Percentiles rank a stretch among this genome's conserved stretches.
phyloP scores from a whole-genome alignment of 23 tunicate genomes.

The Corella eumyota region DNA sequence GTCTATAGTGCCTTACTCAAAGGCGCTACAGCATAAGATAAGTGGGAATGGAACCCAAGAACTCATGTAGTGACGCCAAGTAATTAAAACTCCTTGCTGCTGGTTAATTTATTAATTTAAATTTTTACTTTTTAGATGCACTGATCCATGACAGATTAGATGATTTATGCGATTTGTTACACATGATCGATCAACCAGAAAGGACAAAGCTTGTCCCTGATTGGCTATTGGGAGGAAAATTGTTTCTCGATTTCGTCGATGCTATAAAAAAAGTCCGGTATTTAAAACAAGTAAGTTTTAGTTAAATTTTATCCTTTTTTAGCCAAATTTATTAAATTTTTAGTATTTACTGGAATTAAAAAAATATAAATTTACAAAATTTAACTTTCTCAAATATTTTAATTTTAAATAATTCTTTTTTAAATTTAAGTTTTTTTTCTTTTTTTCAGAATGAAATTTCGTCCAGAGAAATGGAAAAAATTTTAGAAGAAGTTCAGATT shows the following conservation, averaged over 20 bases:
- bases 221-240: constrained; percentile 54
- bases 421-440: not conserved
- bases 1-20: too few species aligned
- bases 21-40: too few species aligned
- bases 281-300: constrained; percentile 25
- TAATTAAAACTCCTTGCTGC: too few species aligned
- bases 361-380: too few species aligned
- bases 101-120: not conserved
- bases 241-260: constrained; percentile 47
- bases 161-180: constrained; percentile 15
- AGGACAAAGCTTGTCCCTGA: constrained; percentile 10
- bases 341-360: too few species aligned
- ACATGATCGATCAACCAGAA: constrained; percentile 3
- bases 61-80: too few species aligned
- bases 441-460: constrained; percentile 16
- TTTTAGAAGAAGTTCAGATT: constrained; percentile 24
- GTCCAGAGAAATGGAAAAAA: constrained; percentile 17
- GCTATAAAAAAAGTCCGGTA: constrained; percentile 2
- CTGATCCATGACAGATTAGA: constrained; percentile 29
- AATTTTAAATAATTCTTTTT: too few species aligned
- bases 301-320: too few species aligned
- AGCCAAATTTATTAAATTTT: too few species aligned
- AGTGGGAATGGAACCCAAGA: too few species aligned
- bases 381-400: too few species aligned
- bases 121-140: constrained; percentile 11